Conservation (phyloP, 2,888 invertebrate genomes). For the Dromius quadrimaculatus region DNA sequence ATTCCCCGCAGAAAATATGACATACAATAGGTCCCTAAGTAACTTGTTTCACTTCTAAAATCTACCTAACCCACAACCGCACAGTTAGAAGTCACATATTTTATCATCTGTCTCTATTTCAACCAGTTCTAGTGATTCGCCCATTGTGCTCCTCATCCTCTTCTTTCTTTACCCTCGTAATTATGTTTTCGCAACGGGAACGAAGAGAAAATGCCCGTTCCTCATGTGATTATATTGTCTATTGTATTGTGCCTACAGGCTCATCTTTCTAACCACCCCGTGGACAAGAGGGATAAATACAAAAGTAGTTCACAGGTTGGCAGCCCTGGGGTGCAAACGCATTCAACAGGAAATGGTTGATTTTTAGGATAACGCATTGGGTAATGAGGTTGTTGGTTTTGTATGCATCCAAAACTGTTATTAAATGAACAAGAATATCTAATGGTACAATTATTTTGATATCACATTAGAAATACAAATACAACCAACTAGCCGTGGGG, state of each 20-base stretch:
- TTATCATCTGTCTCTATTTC: too few relatives aligned
- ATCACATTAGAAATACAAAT: too few relatives aligned
- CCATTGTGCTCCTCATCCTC: not conserved
- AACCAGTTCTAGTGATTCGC: not conserved
- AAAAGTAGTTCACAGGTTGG: not conserved
- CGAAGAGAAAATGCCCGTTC: too few relatives aligned
- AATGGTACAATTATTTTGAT: too few relatives aligned
- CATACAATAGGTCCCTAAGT: not conserved
- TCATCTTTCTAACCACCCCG: not conserved
- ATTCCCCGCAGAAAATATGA: not conserved
- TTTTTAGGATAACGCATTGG: not conserved
- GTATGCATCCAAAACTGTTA: too few relatives aligned
- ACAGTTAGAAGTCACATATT: constrained; percentile 4
- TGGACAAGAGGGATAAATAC: not conserved
- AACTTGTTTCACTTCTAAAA: not conserved
- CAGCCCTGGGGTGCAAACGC: not conserved
- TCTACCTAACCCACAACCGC: not conserved
- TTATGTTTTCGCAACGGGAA: not conserved
- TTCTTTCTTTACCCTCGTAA: not conserved
- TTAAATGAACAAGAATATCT: too few relatives aligned
- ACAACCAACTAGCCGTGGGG: too few relatives aligned
- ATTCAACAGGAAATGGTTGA: not conserved
- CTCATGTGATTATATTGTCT: too few relatives aligned
- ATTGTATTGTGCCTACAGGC: not conserved
- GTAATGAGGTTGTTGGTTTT: not conserved